phyloP scores from a whole-genome alignment of 2,797 vertebrate species.

The Podarcis siculus region DNA sequence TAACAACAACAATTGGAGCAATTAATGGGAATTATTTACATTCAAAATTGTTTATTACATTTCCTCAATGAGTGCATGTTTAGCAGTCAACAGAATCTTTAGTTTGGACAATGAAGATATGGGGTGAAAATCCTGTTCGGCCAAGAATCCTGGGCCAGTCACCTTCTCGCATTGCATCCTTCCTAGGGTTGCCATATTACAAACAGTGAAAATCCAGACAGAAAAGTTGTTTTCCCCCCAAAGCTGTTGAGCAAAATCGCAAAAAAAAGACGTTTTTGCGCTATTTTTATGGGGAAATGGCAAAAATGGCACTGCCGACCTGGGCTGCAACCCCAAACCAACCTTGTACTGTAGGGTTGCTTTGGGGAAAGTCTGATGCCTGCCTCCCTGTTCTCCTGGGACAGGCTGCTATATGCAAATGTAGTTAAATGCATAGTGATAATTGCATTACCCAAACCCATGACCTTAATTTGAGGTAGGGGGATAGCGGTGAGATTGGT shows the following conservation, averaged over 20 bases:
- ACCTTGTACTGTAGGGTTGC: background rate
- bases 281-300: too few species aligned
- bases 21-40: background rate
- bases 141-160: background rate
- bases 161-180: background rate
- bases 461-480: too few species aligned
- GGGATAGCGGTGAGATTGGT: too few species aligned
- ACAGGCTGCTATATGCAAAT: background rate
- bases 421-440: background rate
- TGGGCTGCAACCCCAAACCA: too few species aligned
- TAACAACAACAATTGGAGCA: background rate
- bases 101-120: background rate
- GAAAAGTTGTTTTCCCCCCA: too few species aligned
- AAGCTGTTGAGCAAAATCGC: too few species aligned
- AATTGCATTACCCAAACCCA: too few species aligned
- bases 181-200: too few species aligned
- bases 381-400: background rate
- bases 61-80: background rate
- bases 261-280: too few species aligned
- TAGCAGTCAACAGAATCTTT: background rate
- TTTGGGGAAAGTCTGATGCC: too few species aligned
- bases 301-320: too few species aligned
- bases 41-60: background rate
- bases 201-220: too few species aligned
- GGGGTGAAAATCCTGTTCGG: background rate